Percentiles rank a stretch among this genome's conserved stretches.
Evolutionary conservation across 2,113 vertebrate genomes (phyloP).

Genomic region (Pituophis catenifer): DNA sequence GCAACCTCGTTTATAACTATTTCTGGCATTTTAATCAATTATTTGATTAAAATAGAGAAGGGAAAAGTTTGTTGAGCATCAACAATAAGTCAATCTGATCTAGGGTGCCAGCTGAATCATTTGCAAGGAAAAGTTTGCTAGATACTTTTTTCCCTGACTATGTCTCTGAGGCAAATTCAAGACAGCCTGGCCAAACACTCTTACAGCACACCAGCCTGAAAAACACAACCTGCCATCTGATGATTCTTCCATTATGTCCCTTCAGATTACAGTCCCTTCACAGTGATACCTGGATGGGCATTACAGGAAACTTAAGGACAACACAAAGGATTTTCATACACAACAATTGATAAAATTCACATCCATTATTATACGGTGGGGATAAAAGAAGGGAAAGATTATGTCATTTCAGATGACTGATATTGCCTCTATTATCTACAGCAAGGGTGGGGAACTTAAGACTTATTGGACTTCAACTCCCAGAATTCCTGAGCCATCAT

Average conservation of each 20-base stretch:
- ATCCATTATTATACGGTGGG: conserved; percentile 46
- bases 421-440: conserved; percentile 24
- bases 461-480: too few relatives aligned
- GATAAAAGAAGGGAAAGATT: conserved; percentile 70
- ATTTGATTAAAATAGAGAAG: background rate
- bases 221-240: conserved; percentile 62
- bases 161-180: conserved; percentile 29
- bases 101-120: conserved; percentile 18
- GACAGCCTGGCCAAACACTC: background rate
- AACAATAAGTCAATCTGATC: conserved; percentile 27
- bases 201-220: conserved; percentile 51
- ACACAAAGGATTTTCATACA: conserved; percentile 73
- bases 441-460: background rate
- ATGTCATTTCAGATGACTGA: conserved; percentile 69
- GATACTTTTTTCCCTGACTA: conserved; percentile 35
- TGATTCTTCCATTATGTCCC: conserved; percentile 56
- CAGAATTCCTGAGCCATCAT: too few relatives aligned
- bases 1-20: background rate
- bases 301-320: conserved; percentile 70
- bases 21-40: conserved; percentile 7
- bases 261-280: conserved; percentile 52
- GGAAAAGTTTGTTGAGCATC: conserved; percentile 17
- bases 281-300: conserved; percentile 57
- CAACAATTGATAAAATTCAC: conserved; percentile 67
- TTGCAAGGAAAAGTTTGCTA: conserved; percentile 38